Evolutionary conservation across 2,113 vertebrate genomes (phyloP).

Genomic region (Rhodinocichla rosea): DNA sequence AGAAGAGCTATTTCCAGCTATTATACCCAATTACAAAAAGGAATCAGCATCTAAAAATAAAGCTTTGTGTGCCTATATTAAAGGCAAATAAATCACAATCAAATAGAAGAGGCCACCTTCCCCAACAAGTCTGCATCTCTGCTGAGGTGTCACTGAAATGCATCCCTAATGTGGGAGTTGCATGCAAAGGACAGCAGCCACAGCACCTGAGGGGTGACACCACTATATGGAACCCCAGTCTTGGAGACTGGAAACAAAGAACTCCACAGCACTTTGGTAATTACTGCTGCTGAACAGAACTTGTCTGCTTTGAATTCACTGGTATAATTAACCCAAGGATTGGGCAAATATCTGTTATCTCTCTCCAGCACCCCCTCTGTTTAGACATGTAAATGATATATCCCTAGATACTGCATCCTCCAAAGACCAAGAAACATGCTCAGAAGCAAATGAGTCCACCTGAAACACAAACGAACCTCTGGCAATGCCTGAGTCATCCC

Average conservation of each 20-base stretch:
- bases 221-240: neutral
- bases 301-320: neutral
- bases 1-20: conserved; percentile 22
- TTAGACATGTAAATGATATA: neutral
- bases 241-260: neutral
- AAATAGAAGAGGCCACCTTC: neutral
- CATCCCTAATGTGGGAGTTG: fast-evolving
- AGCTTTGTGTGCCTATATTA: neutral
- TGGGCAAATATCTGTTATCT: neutral
- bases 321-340: neutral
- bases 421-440: neutral
- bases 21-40: conserved; percentile 44
- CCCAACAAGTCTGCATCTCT: fast-evolving
- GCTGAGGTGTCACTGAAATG: neutral
- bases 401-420: neutral
- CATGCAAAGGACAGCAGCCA: neutral
- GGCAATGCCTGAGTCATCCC: neutral
- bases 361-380: neutral
- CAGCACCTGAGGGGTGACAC: neutral
- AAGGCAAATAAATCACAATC: conserved; percentile 28
- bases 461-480: neutral
- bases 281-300: neutral
- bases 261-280: neutral
- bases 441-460: neutral
- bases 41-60: conserved; percentile 45